Percentiles rank a stretch among this genome's conserved stretches.
These are phyloP conservation scores for Mellivora capensis DNA, from an alignment of 2,113 vertebrate genomes.

Conservation along the genomic window DNA sequence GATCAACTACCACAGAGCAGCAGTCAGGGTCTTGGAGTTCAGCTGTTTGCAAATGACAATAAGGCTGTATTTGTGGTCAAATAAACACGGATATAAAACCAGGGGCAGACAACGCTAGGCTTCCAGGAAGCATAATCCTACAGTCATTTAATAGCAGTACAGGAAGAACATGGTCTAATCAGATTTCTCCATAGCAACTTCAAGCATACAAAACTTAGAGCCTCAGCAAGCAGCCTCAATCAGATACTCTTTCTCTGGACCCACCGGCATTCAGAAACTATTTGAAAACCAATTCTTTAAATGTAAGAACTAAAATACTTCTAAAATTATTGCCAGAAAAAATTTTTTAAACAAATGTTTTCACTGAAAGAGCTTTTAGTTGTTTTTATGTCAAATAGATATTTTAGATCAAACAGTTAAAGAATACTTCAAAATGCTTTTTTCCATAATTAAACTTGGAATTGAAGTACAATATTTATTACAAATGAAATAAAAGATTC, in stretches of 20 bases:
- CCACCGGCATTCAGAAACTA: background rate
- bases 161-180: background rate
- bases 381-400: background rate
- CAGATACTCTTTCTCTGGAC: background rate
- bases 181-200: background rate
- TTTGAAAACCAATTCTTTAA: background rate
- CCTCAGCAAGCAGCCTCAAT: background rate
- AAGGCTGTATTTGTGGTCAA: background rate
- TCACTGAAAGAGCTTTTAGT: background rate
- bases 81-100: background rate
- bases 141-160: background rate
- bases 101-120: background rate
- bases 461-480: background rate
- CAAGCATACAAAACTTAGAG: background rate
- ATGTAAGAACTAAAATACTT: background rate
- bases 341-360: background rate
- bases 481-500: slow-evolving; percentile 25
- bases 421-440: background rate
- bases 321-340: background rate
- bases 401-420: slow-evolving; percentile 12
- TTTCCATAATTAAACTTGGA: slow-evolving; percentile 31
- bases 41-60: background rate
- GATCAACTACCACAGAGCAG: background rate
- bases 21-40: background rate
- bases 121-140: background rate